Conservation (phyloP, 2,888 invertebrate genomes). For the Antheraea yamamai region DNA sequence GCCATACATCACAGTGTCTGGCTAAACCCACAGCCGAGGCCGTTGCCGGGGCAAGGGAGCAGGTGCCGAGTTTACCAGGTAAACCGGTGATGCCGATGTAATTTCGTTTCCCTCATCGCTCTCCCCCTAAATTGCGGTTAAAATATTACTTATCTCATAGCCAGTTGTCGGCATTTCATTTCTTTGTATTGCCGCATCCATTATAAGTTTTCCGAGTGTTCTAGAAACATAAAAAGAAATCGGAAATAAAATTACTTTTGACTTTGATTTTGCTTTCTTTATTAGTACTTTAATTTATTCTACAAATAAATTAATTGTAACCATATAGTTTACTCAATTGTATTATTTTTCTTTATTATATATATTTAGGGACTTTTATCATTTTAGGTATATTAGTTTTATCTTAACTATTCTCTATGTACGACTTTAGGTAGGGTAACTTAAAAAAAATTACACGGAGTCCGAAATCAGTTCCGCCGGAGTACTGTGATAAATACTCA, state of each 20-base stretch:
- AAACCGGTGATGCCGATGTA: slow-evolving; percentile 23
- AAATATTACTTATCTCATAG: slow-evolving; percentile 12
- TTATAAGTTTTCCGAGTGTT: background rate
- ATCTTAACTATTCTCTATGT: no score
- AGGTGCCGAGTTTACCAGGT: slow-evolving; percentile 30
- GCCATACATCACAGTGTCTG: slow-evolving; percentile 53
- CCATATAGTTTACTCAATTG: background rate
- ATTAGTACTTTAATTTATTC: background rate
- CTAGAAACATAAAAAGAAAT: background rate
- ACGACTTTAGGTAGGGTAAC: no score
- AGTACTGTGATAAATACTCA: no score
- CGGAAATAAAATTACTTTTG: background rate
- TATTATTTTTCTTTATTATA: background rate
- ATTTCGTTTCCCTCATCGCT: slow-evolving; percentile 22
- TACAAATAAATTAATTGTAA: background rate
- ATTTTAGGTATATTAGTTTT: no score
- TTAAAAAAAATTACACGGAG: no score
- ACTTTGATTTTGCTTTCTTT: background rate
- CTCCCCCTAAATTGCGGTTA: slow-evolving; percentile 20
- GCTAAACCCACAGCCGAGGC: slow-evolving; percentile 32
- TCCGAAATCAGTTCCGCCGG: no score
- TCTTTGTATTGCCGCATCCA: slow-evolving; percentile 1
- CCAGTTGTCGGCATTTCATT: background rate
- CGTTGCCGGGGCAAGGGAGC: slow-evolving; percentile 16
- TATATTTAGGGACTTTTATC: no score